Evolutionary conservation across 1,140 invertebrate genomes (phyloP), one percentile per base, ranked within the genome.

Genomic region (Elymnias hypermnestra): DNA sequence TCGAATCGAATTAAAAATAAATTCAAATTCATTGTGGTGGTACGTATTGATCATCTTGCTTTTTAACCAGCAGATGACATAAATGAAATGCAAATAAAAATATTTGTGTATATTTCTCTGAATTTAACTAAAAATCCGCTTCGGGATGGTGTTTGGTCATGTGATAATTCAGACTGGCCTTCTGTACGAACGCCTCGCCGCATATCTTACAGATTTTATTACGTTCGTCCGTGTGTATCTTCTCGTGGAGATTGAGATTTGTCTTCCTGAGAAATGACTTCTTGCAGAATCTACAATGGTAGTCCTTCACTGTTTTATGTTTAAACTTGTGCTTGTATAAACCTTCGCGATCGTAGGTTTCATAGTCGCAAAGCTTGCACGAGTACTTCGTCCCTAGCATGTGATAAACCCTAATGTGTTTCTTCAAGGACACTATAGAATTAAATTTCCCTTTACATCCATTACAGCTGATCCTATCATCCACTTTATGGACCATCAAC

Each of bases 181-280:
- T 89, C 38, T 90, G 89, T 1, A 88, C 88, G 53, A 95, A 95
- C 10, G 90, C 89, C 75, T 95, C 94, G 0, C 92, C 91, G 59
- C 94, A 95, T 2, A 93, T 88, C 64, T 92, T 91, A 55, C 94
- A 96, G 0, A 89, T 68, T 54, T 91, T 95, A 2, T 92, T 90
- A 57, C 94, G 93, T 38, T 93, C 91, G 0, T 92, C 92, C 0
- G 91, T 93, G 57, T 95, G 94, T 61, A 94, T 94, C 6, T 91
- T 86, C 62, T 91, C 87, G 54, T 95, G 94, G 33, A 94, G 91
- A 61, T 92, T 63, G 29, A 83, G 31, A 0, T 64, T 81, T 0
- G 65, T 70, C 50, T 72, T 89, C 72, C 62, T 87, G 57, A 70
- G 68, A 41, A 77, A 83, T 3, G 72, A 65, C 39, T 81, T 84